Conservation (phyloP, 2,797 vertebrate genomes). For the Cossypha caffra region DNA sequence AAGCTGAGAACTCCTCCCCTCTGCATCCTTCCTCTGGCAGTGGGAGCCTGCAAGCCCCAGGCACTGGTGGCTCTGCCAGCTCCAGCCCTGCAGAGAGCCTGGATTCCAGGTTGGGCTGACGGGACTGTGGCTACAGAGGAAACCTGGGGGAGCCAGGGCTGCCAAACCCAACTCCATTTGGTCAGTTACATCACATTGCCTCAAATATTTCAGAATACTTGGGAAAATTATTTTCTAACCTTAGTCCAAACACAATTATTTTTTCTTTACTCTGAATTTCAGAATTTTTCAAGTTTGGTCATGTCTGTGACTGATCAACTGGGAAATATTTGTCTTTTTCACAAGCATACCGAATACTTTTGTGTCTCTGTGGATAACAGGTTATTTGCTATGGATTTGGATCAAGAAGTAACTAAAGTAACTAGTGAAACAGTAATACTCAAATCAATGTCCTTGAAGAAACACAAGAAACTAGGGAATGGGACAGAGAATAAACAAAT, state of each 20-base stretch:
- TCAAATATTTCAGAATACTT: conserved; percentile 14
- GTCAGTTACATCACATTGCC: not conserved
- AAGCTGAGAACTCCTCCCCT: not conserved
- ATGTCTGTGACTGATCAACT: not conserved
- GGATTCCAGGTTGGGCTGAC: not conserved
- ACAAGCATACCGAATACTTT: not conserved
- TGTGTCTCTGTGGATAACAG: conserved; percentile 30
- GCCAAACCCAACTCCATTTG: not conserved
- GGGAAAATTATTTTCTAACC: conserved; percentile 18
- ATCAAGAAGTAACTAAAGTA: conserved; percentile 7
- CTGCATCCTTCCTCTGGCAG: not conserved
- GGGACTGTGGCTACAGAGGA: not conserved
- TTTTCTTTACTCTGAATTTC: conserved; percentile 21
- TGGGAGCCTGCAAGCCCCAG: not conserved
- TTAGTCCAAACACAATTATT: not conserved
- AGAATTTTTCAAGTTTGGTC: conserved; percentile 33
- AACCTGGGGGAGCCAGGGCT: not conserved
- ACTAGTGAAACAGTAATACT: not conserved
- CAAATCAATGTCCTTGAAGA: conserved; percentile 27
- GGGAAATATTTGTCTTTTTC: conserved; percentile 37
- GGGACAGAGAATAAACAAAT: not conserved
- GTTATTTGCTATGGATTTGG: conserved; percentile 49
- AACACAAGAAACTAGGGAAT: conserved; percentile 14
- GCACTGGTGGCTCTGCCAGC: not conserved
- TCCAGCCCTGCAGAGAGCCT: not conserved